phyloP scores from a whole-genome alignment of 2,888 invertebrate species.

The Ligdia adustata region DNA sequence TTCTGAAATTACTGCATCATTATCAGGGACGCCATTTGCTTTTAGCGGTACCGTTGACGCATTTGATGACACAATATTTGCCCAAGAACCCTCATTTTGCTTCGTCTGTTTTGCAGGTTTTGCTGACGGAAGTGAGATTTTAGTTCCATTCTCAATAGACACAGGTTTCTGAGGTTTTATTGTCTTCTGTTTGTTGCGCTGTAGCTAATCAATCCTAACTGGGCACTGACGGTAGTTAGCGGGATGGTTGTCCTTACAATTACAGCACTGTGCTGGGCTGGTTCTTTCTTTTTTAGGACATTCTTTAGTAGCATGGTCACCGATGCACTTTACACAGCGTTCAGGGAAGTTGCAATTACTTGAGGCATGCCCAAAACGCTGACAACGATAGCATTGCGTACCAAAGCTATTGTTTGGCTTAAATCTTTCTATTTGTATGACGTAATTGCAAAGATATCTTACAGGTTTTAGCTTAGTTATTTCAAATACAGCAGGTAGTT shows the following conservation, averaged over 20 bases:
- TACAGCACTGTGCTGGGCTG: slow-evolving; percentile 10
- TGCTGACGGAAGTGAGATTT: neutral
- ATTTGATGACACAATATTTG: neutral
- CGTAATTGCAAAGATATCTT: slow-evolving; percentile 4
- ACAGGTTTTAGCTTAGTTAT: slow-evolving; percentile 1
- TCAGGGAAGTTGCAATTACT: slow-evolving; percentile 5
- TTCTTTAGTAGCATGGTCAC: slow-evolving; percentile 1
- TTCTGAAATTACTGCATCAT: neutral
- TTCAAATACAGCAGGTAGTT: slow-evolving; percentile 2
- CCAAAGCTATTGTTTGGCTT: slow-evolving; percentile 1
- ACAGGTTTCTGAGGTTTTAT: neutral
- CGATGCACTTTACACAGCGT: slow-evolving; percentile 12
- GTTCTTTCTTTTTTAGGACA: slow-evolving; percentile 7
- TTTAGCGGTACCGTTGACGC: neutral
- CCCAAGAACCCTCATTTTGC: neutral
- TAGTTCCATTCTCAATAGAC: no score
- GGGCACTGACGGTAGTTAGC: slow-evolving; percentile 6
- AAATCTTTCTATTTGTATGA: neutral
- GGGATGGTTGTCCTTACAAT: slow-evolving; percentile 9
- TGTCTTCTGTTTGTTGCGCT: slow-evolving; percentile 1
- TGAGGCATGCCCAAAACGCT: slow-evolving; percentile 10
- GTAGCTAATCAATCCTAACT: neutral
- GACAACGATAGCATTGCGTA: slow-evolving; percentile 13
- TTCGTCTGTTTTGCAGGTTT: neutral
- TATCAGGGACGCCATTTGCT: neutral